Conservation (phyloP, 1,140 invertebrate species). For the Stratiolaelaps scimitus region DNA sequence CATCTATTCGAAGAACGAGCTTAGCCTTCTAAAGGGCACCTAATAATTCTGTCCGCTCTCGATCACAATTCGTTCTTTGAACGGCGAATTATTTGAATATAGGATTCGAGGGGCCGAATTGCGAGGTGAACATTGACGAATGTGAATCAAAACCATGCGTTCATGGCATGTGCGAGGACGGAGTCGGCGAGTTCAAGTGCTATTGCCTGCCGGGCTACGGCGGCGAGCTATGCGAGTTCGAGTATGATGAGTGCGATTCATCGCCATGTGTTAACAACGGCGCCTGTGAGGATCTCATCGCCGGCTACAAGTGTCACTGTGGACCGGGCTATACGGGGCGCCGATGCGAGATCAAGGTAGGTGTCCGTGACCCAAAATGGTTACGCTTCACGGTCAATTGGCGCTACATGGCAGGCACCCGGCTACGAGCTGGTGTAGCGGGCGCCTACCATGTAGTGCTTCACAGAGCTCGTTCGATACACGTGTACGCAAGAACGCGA, state of each 20-base stretch:
- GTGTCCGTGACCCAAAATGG: neutral
- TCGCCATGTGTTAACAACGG: constrained; percentile 44
- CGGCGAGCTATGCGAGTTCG: constrained; percentile 35
- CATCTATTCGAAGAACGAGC: no score
- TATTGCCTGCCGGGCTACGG: constrained; percentile 41
- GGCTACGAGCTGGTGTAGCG: no score
- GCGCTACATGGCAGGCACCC: no score
- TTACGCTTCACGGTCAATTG: no score
- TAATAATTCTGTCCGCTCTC: no score
- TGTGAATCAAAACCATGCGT: constrained; percentile 43
- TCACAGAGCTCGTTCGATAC: no score
- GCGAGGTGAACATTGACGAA: constrained; percentile 41
- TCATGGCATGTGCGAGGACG: constrained; percentile 44
- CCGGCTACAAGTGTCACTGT: constrained; percentile 44
- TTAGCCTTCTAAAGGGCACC: no score
- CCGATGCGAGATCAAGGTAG: constrained; percentile 42
- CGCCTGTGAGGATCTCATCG: constrained; percentile 36
- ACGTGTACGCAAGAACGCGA: no score
- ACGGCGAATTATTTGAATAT: no score
- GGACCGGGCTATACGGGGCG: constrained; percentile 41
- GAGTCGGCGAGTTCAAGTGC: constrained; percentile 42
- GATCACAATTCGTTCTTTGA: no score
- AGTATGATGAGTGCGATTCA: constrained; percentile 47
- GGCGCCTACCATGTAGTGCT: no score
- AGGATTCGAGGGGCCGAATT: constrained; percentile 41